Percentiles rank a stretch among this genome's conserved stretches.
These are phyloP conservation scores for Sminthurides bifidus DNA, from an alignment of 1,140 invertebrate species.

Conservation along the genomic window DNA sequence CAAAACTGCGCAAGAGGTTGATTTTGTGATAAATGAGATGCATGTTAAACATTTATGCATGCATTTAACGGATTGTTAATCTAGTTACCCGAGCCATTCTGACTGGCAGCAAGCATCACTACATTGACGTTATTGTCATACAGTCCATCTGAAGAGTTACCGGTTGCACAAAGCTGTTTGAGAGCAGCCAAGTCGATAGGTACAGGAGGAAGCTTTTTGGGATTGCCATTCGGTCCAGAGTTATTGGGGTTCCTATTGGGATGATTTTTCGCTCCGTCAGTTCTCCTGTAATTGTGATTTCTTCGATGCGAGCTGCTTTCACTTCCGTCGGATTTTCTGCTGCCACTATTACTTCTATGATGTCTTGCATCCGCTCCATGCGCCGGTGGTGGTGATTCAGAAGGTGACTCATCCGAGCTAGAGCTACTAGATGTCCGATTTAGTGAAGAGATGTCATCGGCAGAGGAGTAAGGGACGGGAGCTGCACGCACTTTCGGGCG, in stretches of 20 bases:
- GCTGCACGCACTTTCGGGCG: slow-evolving; percentile 14
- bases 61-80: no score
- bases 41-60: no score
- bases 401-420: slow-evolving; percentile 56
- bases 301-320: neutral
- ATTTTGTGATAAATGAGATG: no score
- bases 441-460: slow-evolving; percentile 63
- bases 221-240: neutral
- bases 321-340: slow-evolving; percentile 3
- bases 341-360: neutral
- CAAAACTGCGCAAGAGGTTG: no score
- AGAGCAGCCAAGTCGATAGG: slow-evolving; percentile 19
- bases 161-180: slow-evolving; percentile 17
- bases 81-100: no score
- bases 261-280: neutral
- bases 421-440: slow-evolving; percentile 64
- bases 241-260: neutral
- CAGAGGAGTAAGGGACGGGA: slow-evolving; percentile 51
- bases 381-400: slow-evolving; percentile 49
- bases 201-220: slow-evolving; percentile 17
- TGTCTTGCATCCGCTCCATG: slow-evolving; percentile 35
- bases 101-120: neutral
- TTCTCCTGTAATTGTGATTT: slow-evolving; percentile 6
- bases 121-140: slow-evolving; percentile 20
- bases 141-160: slow-evolving; percentile 14